These are phyloP conservation scores for Apis florea DNA, from an alignment of 1,140 invertebrate species.

Conservation along the genomic window DNA sequence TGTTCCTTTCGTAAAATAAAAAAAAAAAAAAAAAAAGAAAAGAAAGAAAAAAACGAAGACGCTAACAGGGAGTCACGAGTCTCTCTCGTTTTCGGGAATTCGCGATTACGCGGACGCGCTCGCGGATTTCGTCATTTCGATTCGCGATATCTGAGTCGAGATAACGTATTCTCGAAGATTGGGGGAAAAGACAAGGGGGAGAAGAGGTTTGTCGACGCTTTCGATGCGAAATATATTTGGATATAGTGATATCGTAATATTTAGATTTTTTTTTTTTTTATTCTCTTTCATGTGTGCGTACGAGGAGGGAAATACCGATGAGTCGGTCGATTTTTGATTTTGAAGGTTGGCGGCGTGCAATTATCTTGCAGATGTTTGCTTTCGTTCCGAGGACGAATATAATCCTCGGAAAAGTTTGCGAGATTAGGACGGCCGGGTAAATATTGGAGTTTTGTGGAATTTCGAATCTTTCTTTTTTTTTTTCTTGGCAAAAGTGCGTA, in stretches of 20 bases:
- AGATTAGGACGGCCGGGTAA: background rate
- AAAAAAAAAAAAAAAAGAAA: too few relatives aligned
- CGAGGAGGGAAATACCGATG: background rate
- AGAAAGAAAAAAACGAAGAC: background rate
- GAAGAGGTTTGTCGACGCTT: too few relatives aligned
- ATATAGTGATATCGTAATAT: background rate
- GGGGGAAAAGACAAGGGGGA: too few relatives aligned
- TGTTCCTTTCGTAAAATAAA: background rate
- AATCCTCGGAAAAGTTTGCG: slow-evolving; percentile 23
- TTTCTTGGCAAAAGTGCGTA: background rate
- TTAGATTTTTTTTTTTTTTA: background rate
- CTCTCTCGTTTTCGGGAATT: background rate
- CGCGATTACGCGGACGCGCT: background rate
- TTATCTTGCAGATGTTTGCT: slow-evolving; percentile 16
- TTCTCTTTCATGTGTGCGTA: too few relatives aligned
- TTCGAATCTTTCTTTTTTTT: background rate
- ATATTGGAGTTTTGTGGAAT: background rate
- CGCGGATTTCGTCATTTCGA: slow-evolving; percentile 24
- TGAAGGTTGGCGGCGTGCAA: background rate
- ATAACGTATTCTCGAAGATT: background rate
- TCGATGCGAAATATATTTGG: too few relatives aligned
- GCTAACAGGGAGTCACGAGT: slow-evolving; percentile 1
- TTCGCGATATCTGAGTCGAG: background rate
- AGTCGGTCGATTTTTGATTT: background rate
- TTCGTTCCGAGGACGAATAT: background rate